These are phyloP conservation scores for Nematostella vectensis DNA, from an alignment of 92 coral and sea anemone species.

Conservation along the genomic window DNA sequence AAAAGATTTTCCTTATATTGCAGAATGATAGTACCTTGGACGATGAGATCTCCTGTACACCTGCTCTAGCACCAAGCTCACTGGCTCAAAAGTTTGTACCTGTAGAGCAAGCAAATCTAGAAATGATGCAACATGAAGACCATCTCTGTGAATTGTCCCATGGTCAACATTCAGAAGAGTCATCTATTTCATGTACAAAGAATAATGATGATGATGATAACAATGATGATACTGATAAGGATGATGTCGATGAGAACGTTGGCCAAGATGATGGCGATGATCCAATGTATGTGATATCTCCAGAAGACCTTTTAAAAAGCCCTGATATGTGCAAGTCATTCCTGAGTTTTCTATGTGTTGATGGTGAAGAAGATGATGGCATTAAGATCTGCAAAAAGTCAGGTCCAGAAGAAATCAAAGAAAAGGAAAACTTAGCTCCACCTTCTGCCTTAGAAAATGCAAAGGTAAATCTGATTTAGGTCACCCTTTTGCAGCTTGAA, in stretches of 20 bases:
- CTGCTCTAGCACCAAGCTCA: constrained; percentile 93
- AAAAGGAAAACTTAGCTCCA: neutral
- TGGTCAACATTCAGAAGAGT: too few relatives aligned
- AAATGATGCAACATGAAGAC: too few relatives aligned
- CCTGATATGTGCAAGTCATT: constrained; percentile 58
- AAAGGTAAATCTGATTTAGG: constrained; percentile 2
- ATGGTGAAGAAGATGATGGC: constrained; percentile 23
- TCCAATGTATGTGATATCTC: constrained; percentile 3
- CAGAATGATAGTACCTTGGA: constrained; percentile 52
- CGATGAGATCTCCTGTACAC: constrained; percentile 85
- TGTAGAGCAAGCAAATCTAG: constrained; percentile 12
- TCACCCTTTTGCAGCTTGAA: too few relatives aligned
- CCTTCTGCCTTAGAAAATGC: too few relatives aligned
- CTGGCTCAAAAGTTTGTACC: constrained; percentile 36
- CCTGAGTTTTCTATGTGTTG: constrained; percentile 51
- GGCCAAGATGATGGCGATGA: neutral
- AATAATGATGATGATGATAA: neutral
- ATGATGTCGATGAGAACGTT: neutral
- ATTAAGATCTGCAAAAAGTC: neutral
- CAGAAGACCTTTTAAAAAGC: constrained; percentile 14
- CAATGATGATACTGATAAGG: neutral
- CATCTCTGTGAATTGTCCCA: neutral
- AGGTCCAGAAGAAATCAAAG: neutral
- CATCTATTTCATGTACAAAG: too few relatives aligned
- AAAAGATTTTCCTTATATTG: neutral